Conservation (phyloP, 1,140 invertebrate genomes). For the Psilanteris sp. region DNA sequence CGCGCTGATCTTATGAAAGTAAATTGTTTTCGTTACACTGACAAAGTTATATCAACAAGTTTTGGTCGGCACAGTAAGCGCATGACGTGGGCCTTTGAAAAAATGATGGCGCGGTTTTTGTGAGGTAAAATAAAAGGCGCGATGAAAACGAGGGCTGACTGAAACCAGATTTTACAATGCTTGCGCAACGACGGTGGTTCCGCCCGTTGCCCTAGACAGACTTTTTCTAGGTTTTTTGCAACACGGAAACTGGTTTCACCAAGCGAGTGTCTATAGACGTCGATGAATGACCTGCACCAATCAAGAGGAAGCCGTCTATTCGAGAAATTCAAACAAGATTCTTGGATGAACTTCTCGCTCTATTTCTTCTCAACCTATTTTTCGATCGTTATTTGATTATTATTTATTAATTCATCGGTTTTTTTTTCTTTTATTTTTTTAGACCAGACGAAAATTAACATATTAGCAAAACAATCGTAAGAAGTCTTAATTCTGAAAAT, state of each 20-base stretch:
- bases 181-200: slow-evolving; percentile 60
- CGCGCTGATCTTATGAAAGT: too few relatives aligned
- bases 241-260: slow-evolving; percentile 59
- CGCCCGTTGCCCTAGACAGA: slow-evolving; percentile 54
- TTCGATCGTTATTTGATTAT: background rate
- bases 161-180: slow-evolving; percentile 53
- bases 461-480: too few relatives aligned
- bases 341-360: slow-evolving; percentile 46
- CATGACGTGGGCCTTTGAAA: slow-evolving; percentile 16
- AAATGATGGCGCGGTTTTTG: slow-evolving; percentile 17
- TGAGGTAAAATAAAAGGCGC: slow-evolving; percentile 14
- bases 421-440: background rate
- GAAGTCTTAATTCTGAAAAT: too few relatives aligned
- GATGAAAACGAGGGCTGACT: slow-evolving; percentile 43
- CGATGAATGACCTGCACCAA: slow-evolving; percentile 60
- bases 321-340: slow-evolving; percentile 49
- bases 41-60: slow-evolving; percentile 18
- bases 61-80: background rate
- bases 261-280: slow-evolving; percentile 25
- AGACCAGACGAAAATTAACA: background rate
- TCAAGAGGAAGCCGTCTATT: slow-evolving; percentile 38
- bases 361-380: slow-evolving; percentile 10
- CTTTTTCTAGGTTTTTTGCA: slow-evolving; percentile 58
- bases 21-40: background rate
- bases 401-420: slow-evolving; percentile 17